A percentile compares a stretch with the other conserved stretches of the same genome.
These are phyloP conservation scores for Marmota monax DNA, from an alignment of 2,113 vertebrate genomes.

Conservation along the genomic window DNA sequence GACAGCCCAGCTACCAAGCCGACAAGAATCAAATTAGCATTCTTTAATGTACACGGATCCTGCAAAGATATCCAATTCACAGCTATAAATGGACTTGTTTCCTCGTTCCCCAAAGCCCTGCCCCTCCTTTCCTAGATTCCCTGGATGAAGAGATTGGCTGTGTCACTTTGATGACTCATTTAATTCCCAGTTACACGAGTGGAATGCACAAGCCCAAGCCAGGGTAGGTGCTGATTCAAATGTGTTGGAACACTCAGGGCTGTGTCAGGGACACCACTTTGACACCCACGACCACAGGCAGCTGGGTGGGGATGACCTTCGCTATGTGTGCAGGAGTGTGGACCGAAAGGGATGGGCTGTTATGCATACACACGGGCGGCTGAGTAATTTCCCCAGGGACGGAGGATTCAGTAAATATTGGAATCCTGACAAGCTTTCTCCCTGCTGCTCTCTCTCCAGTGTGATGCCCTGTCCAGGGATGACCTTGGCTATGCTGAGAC, in stretches of 20 bases:
- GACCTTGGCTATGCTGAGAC: slow-evolving; percentile 51
- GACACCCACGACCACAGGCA: neutral
- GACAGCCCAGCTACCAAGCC: slow-evolving; percentile 52
- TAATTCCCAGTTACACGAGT: slow-evolving; percentile 64
- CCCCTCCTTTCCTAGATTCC: slow-evolving; percentile 55
- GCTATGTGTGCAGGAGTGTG: neutral
- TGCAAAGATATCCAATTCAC: slow-evolving; percentile 70
- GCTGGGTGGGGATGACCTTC: neutral
- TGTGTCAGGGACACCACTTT: neutral
- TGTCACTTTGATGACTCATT: slow-evolving; percentile 81
- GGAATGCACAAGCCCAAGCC: slow-evolving; percentile 56
- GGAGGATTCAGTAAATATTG: slow-evolving; percentile 44
- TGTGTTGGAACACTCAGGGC: neutral
- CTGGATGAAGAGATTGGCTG: slow-evolving; percentile 62
- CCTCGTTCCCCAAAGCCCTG: slow-evolving; percentile 53
- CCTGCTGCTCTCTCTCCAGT: neutral
- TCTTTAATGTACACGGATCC: slow-evolving; percentile 65
- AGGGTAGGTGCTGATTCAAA: slow-evolving; percentile 13
- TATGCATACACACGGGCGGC: neutral
- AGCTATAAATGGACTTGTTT: slow-evolving; percentile 67
- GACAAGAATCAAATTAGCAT: slow-evolving; percentile 75
- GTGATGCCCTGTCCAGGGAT: neutral
- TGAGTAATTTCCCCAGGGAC: slow-evolving; percentile 31
- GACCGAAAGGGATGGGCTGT: neutral
- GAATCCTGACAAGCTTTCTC: slow-evolving; percentile 40